Percentiles rank a stretch among this genome's conserved stretches.
Evolutionary conservation across 2,797 vertebrate species (phyloP).

Genomic region (Spatula versicolor): DNA sequence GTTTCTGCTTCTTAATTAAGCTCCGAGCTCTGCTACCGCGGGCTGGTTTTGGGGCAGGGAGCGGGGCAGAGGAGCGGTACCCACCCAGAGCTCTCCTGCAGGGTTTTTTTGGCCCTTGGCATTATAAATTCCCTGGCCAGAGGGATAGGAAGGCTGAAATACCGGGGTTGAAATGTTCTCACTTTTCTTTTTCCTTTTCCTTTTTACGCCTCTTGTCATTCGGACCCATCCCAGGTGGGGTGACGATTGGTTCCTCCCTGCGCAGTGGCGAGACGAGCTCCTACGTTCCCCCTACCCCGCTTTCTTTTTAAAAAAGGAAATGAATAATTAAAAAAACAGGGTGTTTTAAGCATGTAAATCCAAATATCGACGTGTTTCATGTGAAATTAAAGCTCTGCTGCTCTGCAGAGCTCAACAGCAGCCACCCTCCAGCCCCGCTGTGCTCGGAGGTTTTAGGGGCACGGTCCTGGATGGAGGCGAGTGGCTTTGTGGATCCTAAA

Average conservation of each 20-base stretch:
- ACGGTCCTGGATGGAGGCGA: rapidly evolving
- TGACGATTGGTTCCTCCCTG: rapidly evolving
- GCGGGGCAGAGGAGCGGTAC: not conserved
- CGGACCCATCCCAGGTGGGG: not conserved
- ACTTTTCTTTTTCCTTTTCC: not conserved
- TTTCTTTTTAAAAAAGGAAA: rapidly evolving
- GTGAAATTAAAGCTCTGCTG: not conserved
- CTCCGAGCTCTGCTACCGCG: not conserved
- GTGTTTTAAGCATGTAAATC: not conserved
- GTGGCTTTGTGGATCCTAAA: not conserved
- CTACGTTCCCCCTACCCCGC: rapidly evolving
- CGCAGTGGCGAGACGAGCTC: rapidly evolving
- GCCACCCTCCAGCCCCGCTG: not conserved
- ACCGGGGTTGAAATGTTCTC: not conserved
- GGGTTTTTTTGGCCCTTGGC: not conserved
- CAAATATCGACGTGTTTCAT: rapidly evolving
- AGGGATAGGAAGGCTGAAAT: not conserved
- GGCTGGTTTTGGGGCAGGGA: not conserved
- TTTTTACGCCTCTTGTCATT: not conserved
- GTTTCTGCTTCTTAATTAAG: not conserved
- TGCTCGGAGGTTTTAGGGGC: rapidly evolving
- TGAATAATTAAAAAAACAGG: not conserved
- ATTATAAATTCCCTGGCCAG: not conserved
- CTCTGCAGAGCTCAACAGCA: too few relatives aligned
- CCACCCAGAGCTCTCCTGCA: rapidly evolving